Conservation (phyloP, 2,888 invertebrate genomes). For the Hymenopus coronatus region DNA sequence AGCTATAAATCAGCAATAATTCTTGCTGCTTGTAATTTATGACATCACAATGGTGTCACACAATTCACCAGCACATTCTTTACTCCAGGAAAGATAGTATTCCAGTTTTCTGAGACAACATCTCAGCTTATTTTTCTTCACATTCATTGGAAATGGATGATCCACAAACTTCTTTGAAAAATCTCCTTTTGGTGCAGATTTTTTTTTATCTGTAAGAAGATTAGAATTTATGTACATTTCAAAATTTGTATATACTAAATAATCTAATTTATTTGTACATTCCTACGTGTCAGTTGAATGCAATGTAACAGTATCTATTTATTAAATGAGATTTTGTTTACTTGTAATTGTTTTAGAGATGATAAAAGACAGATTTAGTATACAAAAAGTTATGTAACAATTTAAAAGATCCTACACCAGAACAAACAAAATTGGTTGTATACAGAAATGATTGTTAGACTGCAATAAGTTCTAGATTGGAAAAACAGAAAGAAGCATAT, state of each 20-base stretch:
- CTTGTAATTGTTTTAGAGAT: too few relatives aligned
- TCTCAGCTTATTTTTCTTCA: not conserved
- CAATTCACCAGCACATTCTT: not conserved
- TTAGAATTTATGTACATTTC: not conserved
- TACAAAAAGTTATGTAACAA: too few relatives aligned
- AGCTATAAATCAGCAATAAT: too few relatives aligned
- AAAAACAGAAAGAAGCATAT: too few relatives aligned
- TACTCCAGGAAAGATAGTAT: conserved; percentile 9
- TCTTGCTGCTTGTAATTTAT: not conserved
- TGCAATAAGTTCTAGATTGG: too few relatives aligned
- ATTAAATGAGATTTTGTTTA: too few relatives aligned
- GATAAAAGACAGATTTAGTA: too few relatives aligned
- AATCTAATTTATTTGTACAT: not conserved
- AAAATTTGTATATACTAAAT: not conserved
- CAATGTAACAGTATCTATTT: not conserved
- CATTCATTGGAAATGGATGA: not conserved
- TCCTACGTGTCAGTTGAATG: not conserved
- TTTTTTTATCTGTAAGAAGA: not conserved
- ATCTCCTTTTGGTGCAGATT: not conserved
- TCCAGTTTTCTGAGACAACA: not conserved
- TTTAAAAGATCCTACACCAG: too few relatives aligned
- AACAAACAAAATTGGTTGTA: too few relatives aligned
- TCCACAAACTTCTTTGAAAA: conserved; percentile 8
- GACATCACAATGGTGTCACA: not conserved
- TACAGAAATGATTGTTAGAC: too few relatives aligned